phyloP scores from a whole-genome alignment of 2,797 vertebrate genomes.

The Anolis apletophallus region DNA sequence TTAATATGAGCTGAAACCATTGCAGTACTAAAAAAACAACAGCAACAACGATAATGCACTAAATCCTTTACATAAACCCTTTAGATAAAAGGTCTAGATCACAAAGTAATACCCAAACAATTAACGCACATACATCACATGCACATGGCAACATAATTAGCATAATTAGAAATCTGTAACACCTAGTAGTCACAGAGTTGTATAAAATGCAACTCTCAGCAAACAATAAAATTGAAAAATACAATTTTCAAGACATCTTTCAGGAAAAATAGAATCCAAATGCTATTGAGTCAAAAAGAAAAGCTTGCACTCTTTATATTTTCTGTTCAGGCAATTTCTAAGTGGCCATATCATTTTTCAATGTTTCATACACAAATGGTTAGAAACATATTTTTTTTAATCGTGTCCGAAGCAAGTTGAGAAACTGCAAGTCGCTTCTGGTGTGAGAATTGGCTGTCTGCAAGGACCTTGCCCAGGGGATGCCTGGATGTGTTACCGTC shows the following conservation, averaged over 20 bases:
- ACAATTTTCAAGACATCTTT: not conserved
- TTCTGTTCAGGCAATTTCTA: not conserved
- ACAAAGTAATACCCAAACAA: not conserved
- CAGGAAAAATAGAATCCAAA: not conserved
- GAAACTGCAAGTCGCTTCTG: too few relatives aligned
- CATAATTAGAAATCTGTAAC: not conserved
- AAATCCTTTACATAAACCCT: not conserved
- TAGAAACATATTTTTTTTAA: too few relatives aligned
- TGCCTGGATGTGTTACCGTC: too few relatives aligned
- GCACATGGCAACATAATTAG: not conserved
- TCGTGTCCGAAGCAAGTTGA: too few relatives aligned
- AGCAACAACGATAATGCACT: too few relatives aligned
- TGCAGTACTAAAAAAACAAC: not conserved
- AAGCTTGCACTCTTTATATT: not conserved
- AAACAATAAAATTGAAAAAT: not conserved
- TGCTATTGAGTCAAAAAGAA: not conserved
- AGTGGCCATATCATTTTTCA: not conserved
- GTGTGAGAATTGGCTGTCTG: too few relatives aligned
- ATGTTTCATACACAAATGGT: not conserved
- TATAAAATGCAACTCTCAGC: not conserved
- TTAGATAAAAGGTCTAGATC: not conserved
- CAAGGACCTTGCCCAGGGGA: too few relatives aligned
- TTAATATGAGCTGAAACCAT: not conserved
- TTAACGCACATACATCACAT: not conserved
- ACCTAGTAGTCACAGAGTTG: not conserved